phyloP scores from a whole-genome alignment of 2,888 invertebrate species.

The Diachrysia chrysitis region DNA sequence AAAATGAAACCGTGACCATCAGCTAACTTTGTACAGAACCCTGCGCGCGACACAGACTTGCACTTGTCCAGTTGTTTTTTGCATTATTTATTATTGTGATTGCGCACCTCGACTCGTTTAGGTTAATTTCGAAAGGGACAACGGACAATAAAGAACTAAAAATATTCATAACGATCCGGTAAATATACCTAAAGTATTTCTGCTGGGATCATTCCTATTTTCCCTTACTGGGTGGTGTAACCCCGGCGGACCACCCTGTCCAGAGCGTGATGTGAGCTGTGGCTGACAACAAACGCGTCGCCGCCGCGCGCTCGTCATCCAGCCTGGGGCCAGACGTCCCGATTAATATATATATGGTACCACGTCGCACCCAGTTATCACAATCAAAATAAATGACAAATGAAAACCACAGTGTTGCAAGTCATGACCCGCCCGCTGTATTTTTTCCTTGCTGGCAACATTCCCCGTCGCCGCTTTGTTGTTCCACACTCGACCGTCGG shows the following conservation, averaged over 20 bases:
- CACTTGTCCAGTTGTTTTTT: no score
- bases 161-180: no score
- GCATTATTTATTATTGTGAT: no score
- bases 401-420: slow-evolving; percentile 86
- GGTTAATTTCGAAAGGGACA: no score
- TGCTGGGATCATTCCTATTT: slow-evolving; percentile 4
- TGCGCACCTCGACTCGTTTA: no score
- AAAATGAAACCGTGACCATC: no score
- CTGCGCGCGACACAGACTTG: no score
- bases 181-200: no score
- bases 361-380: slow-evolving; percentile 78
- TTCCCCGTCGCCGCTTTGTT: slow-evolving; percentile 81
- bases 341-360: slow-evolving; percentile 70
- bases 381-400: slow-evolving; percentile 90
- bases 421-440: slow-evolving; percentile 76
- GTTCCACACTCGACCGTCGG: slow-evolving; percentile 76
- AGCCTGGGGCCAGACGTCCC: slow-evolving; percentile 44
- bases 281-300: slow-evolving; percentile 43
- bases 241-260: slow-evolving; percentile 46
- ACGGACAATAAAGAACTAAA: no score
- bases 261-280: slow-evolving; percentile 39
- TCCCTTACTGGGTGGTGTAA: slow-evolving; percentile 21
- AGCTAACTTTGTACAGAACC: no score
- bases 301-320: slow-evolving; percentile 44
- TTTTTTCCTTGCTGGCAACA: slow-evolving; percentile 78